Conservation (phyloP, 2,113 vertebrate species). For the Pelobates fuscus region DNA sequence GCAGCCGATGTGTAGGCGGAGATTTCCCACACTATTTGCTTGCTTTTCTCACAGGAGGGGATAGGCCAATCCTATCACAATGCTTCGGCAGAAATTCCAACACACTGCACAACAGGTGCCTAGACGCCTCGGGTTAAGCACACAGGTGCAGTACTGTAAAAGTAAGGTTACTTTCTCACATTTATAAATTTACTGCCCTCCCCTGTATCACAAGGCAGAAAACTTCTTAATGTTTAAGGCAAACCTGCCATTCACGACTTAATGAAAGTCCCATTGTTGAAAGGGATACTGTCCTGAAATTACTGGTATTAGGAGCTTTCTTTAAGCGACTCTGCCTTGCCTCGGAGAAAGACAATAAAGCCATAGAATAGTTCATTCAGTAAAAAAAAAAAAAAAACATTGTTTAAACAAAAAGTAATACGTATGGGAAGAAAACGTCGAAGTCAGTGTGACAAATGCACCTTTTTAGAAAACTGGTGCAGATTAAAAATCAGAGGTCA, state of each 20-base stretch:
- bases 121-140: slow-evolving; percentile 51
- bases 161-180: slow-evolving; percentile 35
- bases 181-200: slow-evolving; percentile 16
- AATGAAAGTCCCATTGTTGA: slow-evolving; percentile 41
- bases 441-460: neutral
- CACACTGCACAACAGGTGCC: slow-evolving; percentile 55
- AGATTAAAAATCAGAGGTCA: too few relatives aligned
- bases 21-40: slow-evolving; percentile 80
- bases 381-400: too few relatives aligned
- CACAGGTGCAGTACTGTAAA: slow-evolving; percentile 58
- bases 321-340: slow-evolving; percentile 36
- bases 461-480: too few relatives aligned
- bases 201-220: slow-evolving; percentile 46
- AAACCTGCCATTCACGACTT: slow-evolving; percentile 45
- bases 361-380: too few relatives aligned
- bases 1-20: slow-evolving; percentile 69
- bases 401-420: too few relatives aligned
- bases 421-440: too few relatives aligned
- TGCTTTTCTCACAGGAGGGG: slow-evolving; percentile 71
- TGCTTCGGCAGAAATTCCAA: slow-evolving; percentile 60
- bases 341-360: neutral
- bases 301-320: slow-evolving; percentile 17
- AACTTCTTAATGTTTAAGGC: slow-evolving; percentile 45
- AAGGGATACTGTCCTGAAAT: slow-evolving; percentile 31
- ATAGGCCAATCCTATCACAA: slow-evolving; percentile 67